These are phyloP conservation scores for Lepidotrigona ventralis DNA, from an alignment of 1,140 invertebrate species.

Conservation along the genomic window DNA sequence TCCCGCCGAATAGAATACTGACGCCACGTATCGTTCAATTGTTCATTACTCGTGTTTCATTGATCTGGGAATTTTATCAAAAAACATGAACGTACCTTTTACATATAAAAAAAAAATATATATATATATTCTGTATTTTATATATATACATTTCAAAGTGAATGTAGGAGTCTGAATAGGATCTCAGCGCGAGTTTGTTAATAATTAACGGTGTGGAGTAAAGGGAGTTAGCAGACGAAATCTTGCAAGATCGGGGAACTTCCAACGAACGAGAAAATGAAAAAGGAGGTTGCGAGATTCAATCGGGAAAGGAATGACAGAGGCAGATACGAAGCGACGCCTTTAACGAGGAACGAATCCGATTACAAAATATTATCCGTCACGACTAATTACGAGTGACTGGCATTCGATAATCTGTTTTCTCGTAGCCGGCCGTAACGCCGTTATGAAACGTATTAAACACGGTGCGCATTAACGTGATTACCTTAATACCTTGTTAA, in stretches of 20 bases:
- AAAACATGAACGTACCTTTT: too few relatives aligned
- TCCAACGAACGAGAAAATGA: background rate
- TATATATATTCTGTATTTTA: too few relatives aligned
- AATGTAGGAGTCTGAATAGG: background rate
- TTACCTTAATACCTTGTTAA: slow-evolving; percentile 25
- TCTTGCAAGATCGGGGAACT: background rate
- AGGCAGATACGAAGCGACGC: background rate
- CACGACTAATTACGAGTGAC: slow-evolving; percentile 29
- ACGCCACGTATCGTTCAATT: background rate
- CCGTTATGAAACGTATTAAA: slow-evolving; percentile 20
- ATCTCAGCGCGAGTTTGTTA: background rate
- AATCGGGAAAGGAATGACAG: background rate
- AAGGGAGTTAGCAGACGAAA: background rate
- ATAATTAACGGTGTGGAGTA: slow-evolving; percentile 18
- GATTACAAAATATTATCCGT: slow-evolving; percentile 25
- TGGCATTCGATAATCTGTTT: slow-evolving; percentile 8
- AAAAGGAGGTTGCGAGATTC: too few relatives aligned
- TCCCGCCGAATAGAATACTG: background rate
- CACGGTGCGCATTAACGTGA: slow-evolving; percentile 14
- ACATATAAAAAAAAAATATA: too few relatives aligned
- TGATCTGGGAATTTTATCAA: background rate
- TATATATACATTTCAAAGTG: background rate
- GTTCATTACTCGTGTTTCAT: background rate
- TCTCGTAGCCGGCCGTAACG: background rate
- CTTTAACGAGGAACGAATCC: slow-evolving; percentile 15